Percentiles rank a stretch among this genome's conserved stretches.
Conservation (phyloP, 2,113 vertebrate species). For the Saccopteryx bilineata region DNA sequence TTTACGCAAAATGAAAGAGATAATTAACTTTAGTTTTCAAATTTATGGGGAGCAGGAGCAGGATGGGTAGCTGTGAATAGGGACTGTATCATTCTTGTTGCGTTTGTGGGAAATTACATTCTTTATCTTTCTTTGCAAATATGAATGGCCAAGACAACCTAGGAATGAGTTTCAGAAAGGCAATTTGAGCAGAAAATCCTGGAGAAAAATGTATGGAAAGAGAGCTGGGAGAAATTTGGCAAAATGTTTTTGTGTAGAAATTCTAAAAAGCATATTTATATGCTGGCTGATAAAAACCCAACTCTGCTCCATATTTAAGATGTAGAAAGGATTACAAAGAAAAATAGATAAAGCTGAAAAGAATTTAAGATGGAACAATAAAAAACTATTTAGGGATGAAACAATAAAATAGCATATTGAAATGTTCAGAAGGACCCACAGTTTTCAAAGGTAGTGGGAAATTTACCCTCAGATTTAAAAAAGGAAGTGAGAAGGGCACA, state of each 20-base stretch:
- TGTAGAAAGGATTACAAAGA: not conserved
- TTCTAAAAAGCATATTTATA: not conserved
- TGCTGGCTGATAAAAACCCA: not conserved
- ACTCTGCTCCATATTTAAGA: not conserved
- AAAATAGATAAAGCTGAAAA: not conserved
- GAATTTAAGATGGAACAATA: not conserved
- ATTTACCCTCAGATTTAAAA: conserved; percentile 26
- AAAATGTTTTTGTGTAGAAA: not conserved
- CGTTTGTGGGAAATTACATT: not conserved
- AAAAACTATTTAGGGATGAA: not conserved
- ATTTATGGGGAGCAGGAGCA: not conserved
- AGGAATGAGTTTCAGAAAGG: conserved; percentile 31
- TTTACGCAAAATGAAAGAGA: not conserved
- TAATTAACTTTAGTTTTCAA: not conserved
- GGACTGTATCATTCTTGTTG: not conserved
- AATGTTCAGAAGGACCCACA: not conserved
- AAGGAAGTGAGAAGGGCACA: not conserved
- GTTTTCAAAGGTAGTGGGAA: not conserved
- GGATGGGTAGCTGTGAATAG: not conserved
- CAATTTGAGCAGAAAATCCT: not conserved
- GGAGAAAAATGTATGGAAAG: not conserved
- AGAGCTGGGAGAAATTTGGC: not conserved
- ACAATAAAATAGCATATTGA: not conserved
- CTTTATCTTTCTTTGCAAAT: not conserved
- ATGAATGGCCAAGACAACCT: not conserved